Base-by-base conservation (phyloP, 2,888 invertebrate genomes). In the Helicoverpa assulta region DNA sequence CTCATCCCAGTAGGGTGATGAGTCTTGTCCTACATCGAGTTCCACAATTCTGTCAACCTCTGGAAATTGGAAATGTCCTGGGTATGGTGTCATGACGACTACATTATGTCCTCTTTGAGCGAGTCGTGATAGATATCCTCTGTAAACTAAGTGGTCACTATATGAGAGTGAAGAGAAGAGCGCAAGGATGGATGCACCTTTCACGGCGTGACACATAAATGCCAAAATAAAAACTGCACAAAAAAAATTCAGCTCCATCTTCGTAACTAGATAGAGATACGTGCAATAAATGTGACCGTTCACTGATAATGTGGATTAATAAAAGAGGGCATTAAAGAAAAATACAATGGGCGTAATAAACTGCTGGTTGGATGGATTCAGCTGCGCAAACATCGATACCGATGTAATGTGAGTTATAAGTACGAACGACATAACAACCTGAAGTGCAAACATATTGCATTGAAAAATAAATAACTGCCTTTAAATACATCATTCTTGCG, bases 41-140 rank as follows among this genome's bases (percentile, higher is more conserved):
- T 95, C 95, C 0, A 93, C 86, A 14, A 95, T 92, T 61, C 78
- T 91, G 63, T 95, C 93, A 2, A 73, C 70, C 51, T 93, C 94
- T 53, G 93, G 92, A 58, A 89, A 86, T 37, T 86, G 82, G 74
- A 93, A 94, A 7, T 93, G 89, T 12, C 95, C 95, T 2, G 95
- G 94, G 72, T 92, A 95, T 3, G 95, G 91, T 8, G 95, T 95
- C 95, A 95, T 95, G 29, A 94, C 78, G 6, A 94, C 92, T 2
- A 95, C 75, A 12, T 91, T 89, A 69, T 95, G 94, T 0, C 94
- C 94, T 72, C 80, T 87, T 60, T 90, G 89, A 0, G 89, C 89
- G 1, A 95, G 90, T 14, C 89, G 85, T 7, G 94, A 90, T 8
- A 95, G 71, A 82, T 93, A 95, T 70, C 91, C 93, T 81, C 94